These are phyloP conservation scores for Galeopterus variegatus DNA, from an alignment of 2,113 vertebrate species.

Conservation along the genomic window DNA sequence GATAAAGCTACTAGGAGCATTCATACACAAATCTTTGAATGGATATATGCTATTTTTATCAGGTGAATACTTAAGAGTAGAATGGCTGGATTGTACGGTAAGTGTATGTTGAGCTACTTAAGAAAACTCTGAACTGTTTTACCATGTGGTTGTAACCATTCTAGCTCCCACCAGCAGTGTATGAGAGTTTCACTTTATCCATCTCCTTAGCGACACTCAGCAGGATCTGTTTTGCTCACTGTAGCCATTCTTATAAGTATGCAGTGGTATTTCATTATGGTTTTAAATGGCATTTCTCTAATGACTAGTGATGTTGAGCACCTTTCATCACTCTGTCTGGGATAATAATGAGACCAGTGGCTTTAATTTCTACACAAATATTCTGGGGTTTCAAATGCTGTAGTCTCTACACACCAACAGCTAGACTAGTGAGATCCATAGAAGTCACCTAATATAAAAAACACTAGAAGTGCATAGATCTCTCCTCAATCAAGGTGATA, in stretches of 20 bases:
- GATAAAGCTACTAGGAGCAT: neutral
- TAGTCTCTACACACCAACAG: neutral
- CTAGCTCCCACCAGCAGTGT: neutral
- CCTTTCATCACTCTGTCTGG: neutral
- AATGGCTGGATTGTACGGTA: neutral
- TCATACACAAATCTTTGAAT: neutral
- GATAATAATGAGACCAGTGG: neutral
- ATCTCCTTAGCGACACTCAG: neutral
- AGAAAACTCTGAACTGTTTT: neutral
- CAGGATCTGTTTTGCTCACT: neutral
- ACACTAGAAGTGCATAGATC: neutral
- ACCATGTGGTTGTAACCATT: neutral
- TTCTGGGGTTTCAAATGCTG: neutral
- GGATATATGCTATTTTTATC: neutral
- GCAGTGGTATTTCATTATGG: neutral
- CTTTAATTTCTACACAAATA: neutral
- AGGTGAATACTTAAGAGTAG: neutral
- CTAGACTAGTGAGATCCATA: neutral
- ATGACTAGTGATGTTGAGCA: neutral
- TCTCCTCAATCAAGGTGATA: neutral
- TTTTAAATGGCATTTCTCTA: constrained; percentile 39
- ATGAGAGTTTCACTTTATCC: neutral
- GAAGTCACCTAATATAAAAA: neutral
- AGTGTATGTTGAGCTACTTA: neutral
- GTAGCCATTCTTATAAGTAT: neutral